Conservation (phyloP, 2,888 invertebrate species). For the Meghimatium bilineatum region DNA sequence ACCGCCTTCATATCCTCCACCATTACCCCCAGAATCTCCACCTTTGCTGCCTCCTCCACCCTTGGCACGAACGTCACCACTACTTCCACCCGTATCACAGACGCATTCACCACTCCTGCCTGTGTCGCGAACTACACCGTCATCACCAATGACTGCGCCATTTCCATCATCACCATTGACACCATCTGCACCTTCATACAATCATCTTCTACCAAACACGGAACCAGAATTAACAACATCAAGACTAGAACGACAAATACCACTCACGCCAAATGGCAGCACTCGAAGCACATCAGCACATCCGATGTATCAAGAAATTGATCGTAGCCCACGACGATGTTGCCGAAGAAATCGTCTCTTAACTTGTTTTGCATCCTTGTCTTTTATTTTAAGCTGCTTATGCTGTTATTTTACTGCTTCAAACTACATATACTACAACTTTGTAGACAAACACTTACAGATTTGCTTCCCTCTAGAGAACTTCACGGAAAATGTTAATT, state of each 20-base stretch:
- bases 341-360: not conserved
- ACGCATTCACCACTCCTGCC: no score
- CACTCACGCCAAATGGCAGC: not conserved
- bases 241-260: no score
- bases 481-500: not conserved
- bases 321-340: not conserved
- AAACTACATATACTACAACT: not conserved
- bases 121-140: no score
- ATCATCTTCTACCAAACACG: no score
- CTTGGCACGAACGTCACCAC: not conserved
- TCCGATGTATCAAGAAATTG: not conserved
- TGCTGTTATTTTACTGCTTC: not conserved
- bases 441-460: not conserved
- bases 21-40: not conserved
- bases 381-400: not conserved
- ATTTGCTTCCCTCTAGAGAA: not conserved
- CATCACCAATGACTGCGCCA: no score
- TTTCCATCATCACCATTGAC: no score
- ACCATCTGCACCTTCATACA: not conserved
- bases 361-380: not conserved
- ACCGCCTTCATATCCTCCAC: constrained; percentile 8
- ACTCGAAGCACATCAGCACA: not conserved
- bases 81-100: not conserved
- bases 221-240: not conserved
- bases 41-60: not conserved